Evolutionary conservation across 2,888 invertebrate species (phyloP).

Genomic region (Sphaerophoria taeniata): DNA sequence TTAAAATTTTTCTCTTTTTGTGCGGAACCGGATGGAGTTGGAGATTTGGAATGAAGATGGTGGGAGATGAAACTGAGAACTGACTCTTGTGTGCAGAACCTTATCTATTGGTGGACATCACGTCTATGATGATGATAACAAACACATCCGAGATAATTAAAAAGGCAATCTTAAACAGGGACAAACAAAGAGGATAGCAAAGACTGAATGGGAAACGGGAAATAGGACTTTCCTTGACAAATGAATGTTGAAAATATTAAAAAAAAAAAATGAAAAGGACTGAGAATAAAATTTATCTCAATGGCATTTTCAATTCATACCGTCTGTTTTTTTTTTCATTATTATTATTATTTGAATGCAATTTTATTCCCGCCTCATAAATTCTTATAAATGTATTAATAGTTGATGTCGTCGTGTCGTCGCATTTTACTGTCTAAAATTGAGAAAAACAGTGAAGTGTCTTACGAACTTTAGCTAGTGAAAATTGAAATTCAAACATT

Average conservation of each 20-base stretch:
- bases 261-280: conserved; percentile 22
- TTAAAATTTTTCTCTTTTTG: conserved; percentile 27
- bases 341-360: conserved; percentile 41
- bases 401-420: conserved; percentile 1
- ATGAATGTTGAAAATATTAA: conserved; percentile 29
- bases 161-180: conserved; percentile 17
- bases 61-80: too few relatives aligned
- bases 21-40: background rate
- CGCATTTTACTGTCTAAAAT: too few relatives aligned
- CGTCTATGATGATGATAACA: conserved; percentile 15
- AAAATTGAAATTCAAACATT: too few relatives aligned
- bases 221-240: conserved; percentile 42
- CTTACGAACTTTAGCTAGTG: too few relatives aligned
- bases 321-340: too few relatives aligned
- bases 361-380: conserved; percentile 3
- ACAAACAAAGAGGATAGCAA: background rate
- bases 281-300: conserved; percentile 25
- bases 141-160: conserved; percentile 29
- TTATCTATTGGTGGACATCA: conserved; percentile 20
- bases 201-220: conserved; percentile 5
- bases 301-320: too few relatives aligned
- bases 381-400: background rate
- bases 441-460: too few relatives aligned
- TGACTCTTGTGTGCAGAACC: conserved; percentile 12
- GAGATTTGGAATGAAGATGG: background rate